phyloP scores from a whole-genome alignment of 2,113 vertebrate species.

The Lanius ludovicianus region DNA sequence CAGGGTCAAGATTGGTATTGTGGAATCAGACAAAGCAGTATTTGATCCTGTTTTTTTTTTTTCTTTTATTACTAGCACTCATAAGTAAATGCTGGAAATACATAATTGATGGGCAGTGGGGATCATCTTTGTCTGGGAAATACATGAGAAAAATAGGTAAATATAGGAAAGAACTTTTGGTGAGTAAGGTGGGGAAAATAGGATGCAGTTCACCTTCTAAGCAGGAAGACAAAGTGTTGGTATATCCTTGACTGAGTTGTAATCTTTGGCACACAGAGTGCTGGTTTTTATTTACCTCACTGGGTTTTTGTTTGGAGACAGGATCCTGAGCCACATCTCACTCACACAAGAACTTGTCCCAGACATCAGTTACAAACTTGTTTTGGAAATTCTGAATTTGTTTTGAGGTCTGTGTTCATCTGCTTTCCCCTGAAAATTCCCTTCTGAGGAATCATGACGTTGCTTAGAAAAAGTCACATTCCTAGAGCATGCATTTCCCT shows the following conservation, averaged over 20 bases:
- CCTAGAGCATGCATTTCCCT: background rate
- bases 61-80: background rate
- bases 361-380: background rate
- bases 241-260: background rate
- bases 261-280: background rate
- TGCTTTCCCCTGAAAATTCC: background rate
- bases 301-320: background rate
- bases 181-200: background rate
- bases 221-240: background rate
- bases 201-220: fast-evolving
- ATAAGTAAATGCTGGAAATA: background rate
- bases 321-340: background rate
- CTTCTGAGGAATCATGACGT: background rate
- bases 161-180: background rate
- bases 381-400: background rate
- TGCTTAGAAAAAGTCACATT: background rate
- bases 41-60: background rate
- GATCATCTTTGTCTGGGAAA: background rate
- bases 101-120: background rate
- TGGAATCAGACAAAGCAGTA: background rate
- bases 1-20: background rate
- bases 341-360: background rate
- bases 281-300: background rate
- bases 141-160: background rate
- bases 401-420: background rate